These are phyloP conservation scores for Synanthedon myopaeformis DNA, from an alignment of 2,888 invertebrate genomes.

Conservation along the genomic window DNA sequence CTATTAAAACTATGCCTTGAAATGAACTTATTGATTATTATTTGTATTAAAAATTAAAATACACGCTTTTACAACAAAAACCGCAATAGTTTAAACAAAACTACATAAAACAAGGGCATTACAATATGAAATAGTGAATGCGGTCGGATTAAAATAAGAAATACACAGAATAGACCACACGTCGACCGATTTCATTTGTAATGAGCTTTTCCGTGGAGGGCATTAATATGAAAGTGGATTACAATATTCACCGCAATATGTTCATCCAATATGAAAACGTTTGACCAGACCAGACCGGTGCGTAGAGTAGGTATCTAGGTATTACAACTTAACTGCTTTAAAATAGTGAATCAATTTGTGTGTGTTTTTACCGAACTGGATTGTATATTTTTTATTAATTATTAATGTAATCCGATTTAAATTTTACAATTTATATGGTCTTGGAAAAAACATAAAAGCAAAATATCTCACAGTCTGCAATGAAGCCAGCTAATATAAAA, in stretches of 20 bases:
- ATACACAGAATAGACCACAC: constrained; percentile 19
- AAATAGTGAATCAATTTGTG: too few species aligned
- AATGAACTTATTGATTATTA: neutral
- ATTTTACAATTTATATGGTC: too few species aligned
- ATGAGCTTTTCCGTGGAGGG: constrained; percentile 29
- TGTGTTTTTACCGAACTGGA: too few species aligned
- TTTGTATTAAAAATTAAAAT: neutral
- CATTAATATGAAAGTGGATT: constrained; percentile 25
- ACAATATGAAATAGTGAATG: constrained; percentile 25
- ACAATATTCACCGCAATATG: constrained; percentile 22
- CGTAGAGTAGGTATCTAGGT: too few species aligned
- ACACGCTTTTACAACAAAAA: neutral
- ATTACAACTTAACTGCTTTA: too few species aligned
- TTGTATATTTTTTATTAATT: too few species aligned
- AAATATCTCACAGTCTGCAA: too few species aligned
- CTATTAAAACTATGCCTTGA: too few species aligned
- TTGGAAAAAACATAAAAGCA: too few species aligned
- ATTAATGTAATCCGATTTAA: too few species aligned
- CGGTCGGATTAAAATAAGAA: constrained; percentile 29
- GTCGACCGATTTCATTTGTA: constrained; percentile 32
- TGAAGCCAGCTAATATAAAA: too few species aligned
- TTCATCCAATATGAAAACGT: constrained; percentile 19
- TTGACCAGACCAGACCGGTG: neutral
- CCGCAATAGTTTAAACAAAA: neutral
- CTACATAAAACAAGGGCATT: constrained; percentile 14